Conservation (phyloP, 1,140 invertebrate species). For the Ceratina japonica region DNA sequence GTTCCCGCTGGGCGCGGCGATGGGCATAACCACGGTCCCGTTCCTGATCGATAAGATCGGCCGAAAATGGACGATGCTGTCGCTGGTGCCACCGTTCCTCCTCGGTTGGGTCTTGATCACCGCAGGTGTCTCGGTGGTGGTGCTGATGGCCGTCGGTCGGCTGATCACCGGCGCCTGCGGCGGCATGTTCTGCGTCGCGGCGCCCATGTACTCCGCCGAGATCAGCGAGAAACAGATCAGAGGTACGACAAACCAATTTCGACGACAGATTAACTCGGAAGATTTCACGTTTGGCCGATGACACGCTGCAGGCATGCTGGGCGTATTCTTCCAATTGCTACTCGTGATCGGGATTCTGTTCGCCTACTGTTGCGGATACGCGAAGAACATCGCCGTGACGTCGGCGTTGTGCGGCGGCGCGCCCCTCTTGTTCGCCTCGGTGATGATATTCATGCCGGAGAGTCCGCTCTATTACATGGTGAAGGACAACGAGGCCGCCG, state of each 20-base stretch:
- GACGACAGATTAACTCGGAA: neutral
- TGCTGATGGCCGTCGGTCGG: slow-evolving; percentile 72
- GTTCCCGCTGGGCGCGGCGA: slow-evolving; percentile 77
- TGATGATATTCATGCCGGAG: slow-evolving; percentile 79
- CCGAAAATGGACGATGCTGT: slow-evolving; percentile 77
- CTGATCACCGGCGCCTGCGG: slow-evolving; percentile 79
- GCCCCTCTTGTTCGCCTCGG: slow-evolving; percentile 71
- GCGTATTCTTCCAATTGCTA: slow-evolving; percentile 79
- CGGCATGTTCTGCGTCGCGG: slow-evolving; percentile 79
- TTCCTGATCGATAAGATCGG: slow-evolving; percentile 79
- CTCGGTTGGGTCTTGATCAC: slow-evolving; percentile 79
- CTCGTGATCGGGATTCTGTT: slow-evolving; percentile 79
- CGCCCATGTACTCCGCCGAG: slow-evolving; percentile 81
- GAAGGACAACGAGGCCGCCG: slow-evolving; percentile 72
- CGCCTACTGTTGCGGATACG: slow-evolving; percentile 77
- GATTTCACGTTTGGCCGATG: slow-evolving; percentile 18
- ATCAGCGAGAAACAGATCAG: slow-evolving; percentile 79
- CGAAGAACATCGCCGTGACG: slow-evolving; percentile 48
- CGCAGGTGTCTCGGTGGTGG: slow-evolving; percentile 64
- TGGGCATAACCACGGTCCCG: slow-evolving; percentile 76
- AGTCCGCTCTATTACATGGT: slow-evolving; percentile 65
- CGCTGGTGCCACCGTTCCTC: slow-evolving; percentile 75
- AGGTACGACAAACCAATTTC: slow-evolving; percentile 65
- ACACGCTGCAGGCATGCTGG: slow-evolving; percentile 69
- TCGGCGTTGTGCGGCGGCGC: slow-evolving; percentile 59